phyloP scores from a whole-genome alignment of 2,888 invertebrate genomes.

The Drosophila affinis region DNA sequence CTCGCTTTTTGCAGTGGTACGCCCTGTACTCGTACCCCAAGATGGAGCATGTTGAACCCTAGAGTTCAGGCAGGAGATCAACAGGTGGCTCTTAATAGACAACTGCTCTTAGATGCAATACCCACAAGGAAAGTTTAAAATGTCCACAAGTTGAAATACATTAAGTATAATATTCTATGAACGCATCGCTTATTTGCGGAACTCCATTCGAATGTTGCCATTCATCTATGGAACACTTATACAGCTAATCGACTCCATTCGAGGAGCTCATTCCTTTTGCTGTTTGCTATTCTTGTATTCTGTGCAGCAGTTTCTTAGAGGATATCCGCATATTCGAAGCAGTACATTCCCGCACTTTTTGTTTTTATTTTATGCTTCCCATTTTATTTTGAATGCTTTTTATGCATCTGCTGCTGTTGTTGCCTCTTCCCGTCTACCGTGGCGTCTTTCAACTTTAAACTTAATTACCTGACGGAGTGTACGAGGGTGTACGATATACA shows the following conservation, averaged over 20 bases:
- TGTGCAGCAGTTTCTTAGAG: neutral
- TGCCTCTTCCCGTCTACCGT: constrained; percentile 21
- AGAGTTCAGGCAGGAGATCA: neutral
- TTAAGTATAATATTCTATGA: too few species aligned
- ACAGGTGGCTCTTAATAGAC: neutral
- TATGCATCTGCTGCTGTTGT: constrained; percentile 40
- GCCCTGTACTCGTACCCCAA: neutral
- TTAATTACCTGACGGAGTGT: constrained; percentile 60
- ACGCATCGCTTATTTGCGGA: too few species aligned
- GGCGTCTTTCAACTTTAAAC: constrained; percentile 59
- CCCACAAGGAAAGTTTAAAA: too few species aligned
- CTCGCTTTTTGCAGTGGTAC: constrained; percentile 34
- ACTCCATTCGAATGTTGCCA: too few species aligned
- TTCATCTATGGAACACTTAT: too few species aligned
- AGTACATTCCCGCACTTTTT: neutral
- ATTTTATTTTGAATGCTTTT: constrained; percentile 29
- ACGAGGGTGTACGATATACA: constrained; percentile 2
- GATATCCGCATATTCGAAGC: neutral
- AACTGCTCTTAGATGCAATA: too few species aligned
- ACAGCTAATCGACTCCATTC: neutral
- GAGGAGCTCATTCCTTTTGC: neutral
- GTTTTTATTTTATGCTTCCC: constrained; percentile 3
- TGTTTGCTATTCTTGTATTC: neutral
- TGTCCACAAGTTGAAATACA: too few species aligned
- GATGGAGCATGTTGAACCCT: neutral